Percentiles rank a stretch among this genome's conserved stretches.
These are phyloP conservation scores for Melikaiella ostensackeni DNA, from an alignment of 2,888 invertebrate species.

Conservation along the genomic window DNA sequence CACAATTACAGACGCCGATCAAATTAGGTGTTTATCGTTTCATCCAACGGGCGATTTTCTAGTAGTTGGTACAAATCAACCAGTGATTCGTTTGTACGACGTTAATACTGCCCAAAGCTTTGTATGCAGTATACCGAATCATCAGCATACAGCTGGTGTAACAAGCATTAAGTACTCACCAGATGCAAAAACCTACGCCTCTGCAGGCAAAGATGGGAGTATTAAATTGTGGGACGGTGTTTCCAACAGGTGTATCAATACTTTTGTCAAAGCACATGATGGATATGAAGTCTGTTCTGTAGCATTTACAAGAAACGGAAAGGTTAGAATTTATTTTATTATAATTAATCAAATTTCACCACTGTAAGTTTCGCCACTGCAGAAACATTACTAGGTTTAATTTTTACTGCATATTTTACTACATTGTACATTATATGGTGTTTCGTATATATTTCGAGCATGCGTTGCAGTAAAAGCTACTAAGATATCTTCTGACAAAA, in stretches of 20 bases:
- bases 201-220: slow-evolving; percentile 93
- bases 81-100: slow-evolving; percentile 94
- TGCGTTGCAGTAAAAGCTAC: too few relatives aligned
- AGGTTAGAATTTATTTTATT: slow-evolving; percentile 80
- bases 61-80: slow-evolving; percentile 95
- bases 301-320: slow-evolving; percentile 95
- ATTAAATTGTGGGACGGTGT: slow-evolving; percentile 99
- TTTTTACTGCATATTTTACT: too few relatives aligned
- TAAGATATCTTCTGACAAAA: too few relatives aligned
- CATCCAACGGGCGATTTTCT: slow-evolving; percentile 98
- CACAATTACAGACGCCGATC: slow-evolving; percentile 96
- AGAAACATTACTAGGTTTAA: too few relatives aligned
- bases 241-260: slow-evolving; percentile 94
- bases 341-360: neutral
- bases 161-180: slow-evolving; percentile 87
- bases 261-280: slow-evolving; percentile 95
- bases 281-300: slow-evolving; percentile 96
- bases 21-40: slow-evolving; percentile 93
- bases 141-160: slow-evolving; percentile 88
- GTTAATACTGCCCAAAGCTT: slow-evolving; percentile 97
- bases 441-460: too few relatives aligned
- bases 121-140: slow-evolving; percentile 92
- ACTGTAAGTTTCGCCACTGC: too few relatives aligned
- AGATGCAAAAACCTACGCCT: slow-evolving; percentile 87
- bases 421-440: too few relatives aligned